These are phyloP conservation scores for Tachina grossa DNA, from an alignment of 2,888 invertebrate genomes.

Conservation along the genomic window DNA sequence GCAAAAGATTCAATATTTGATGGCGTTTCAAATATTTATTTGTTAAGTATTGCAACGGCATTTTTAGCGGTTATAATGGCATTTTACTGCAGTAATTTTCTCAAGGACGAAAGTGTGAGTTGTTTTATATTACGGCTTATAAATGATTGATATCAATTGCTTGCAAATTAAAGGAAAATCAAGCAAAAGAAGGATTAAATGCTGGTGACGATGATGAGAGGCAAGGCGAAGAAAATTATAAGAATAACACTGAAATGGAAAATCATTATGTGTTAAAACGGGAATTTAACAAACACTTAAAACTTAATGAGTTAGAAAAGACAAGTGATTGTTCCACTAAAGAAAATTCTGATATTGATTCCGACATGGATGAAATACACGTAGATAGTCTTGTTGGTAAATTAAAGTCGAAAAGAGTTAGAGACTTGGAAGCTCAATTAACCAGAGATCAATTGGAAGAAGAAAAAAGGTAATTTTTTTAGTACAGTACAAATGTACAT, in stretches of 20 bases:
- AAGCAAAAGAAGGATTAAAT: slow-evolving; percentile 23
- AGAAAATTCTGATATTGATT: slow-evolving; percentile 55
- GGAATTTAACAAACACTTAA: slow-evolving; percentile 21
- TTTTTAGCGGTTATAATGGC: slow-evolving; percentile 74
- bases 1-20: slow-evolving; percentile 66
- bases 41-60: slow-evolving; percentile 74
- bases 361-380: slow-evolving; percentile 49
- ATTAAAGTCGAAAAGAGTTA: slow-evolving; percentile 75
- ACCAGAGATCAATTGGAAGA: slow-evolving; percentile 76
- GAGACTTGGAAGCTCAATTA: slow-evolving; percentile 75
- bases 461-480: slow-evolving; percentile 73
- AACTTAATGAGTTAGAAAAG: slow-evolving; percentile 30
- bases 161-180: slow-evolving; percentile 53
- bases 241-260: slow-evolving; percentile 47
- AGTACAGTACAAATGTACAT: background rate
- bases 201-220: slow-evolving; percentile 16
- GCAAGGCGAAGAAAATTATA: slow-evolving; percentile 13
- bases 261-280: slow-evolving; percentile 32
- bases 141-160: slow-evolving; percentile 4
- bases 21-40: slow-evolving; percentile 74
- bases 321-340: slow-evolving; percentile 48
- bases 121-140: background rate
- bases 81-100: slow-evolving; percentile 74
- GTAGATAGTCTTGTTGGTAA: slow-evolving; percentile 74
- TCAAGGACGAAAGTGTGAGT: slow-evolving; percentile 72